Percentiles rank a stretch among this genome's conserved stretches.
Conservation (phyloP, 1,140 invertebrate species). For the Vollenhovia emeryi region DNA sequence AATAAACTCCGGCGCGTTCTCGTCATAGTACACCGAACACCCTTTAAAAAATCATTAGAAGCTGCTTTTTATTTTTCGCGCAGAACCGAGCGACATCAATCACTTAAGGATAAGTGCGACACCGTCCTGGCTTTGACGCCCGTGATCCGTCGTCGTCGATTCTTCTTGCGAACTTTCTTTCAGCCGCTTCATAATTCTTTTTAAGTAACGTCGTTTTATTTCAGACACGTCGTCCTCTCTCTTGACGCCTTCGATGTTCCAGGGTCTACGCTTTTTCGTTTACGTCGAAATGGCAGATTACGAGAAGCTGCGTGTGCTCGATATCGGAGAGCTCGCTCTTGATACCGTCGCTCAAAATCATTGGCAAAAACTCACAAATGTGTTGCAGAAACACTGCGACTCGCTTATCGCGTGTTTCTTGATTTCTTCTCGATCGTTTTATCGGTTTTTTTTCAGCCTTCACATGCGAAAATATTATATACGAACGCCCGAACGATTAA, state of each 20-base stretch:
- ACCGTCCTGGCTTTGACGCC: conserved; percentile 73
- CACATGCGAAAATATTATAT: not conserved
- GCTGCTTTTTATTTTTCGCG: conserved; percentile 60
- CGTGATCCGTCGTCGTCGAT: conserved; percentile 77
- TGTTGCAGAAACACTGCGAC: not conserved
- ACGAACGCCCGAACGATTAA: not conserved
- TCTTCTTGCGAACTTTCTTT: conserved; percentile 74
- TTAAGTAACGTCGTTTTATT: conserved; percentile 74
- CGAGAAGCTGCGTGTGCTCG: not conserved
- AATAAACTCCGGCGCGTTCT: conserved; percentile 43
- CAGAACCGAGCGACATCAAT: conserved; percentile 71
- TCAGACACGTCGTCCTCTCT: conserved; percentile 42
- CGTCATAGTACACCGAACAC: conserved; percentile 39
- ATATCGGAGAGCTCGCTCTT: not conserved
- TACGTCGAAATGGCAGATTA: conserved; percentile 28
- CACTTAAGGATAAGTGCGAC: conserved; percentile 72
- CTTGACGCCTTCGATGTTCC: conserved; percentile 37
- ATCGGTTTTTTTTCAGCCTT: not conserved
- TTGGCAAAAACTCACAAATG: conserved; percentile 19
- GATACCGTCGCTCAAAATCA: conserved; percentile 5
- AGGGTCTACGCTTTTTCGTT: conserved; percentile 33
- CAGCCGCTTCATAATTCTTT: conserved; percentile 69
- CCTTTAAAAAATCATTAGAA: conserved; percentile 70
- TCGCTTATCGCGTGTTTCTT: not conserved
- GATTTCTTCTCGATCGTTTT: not conserved